phyloP scores from a whole-genome alignment of 2,888 invertebrate species.

The Aromia moschata region DNA sequence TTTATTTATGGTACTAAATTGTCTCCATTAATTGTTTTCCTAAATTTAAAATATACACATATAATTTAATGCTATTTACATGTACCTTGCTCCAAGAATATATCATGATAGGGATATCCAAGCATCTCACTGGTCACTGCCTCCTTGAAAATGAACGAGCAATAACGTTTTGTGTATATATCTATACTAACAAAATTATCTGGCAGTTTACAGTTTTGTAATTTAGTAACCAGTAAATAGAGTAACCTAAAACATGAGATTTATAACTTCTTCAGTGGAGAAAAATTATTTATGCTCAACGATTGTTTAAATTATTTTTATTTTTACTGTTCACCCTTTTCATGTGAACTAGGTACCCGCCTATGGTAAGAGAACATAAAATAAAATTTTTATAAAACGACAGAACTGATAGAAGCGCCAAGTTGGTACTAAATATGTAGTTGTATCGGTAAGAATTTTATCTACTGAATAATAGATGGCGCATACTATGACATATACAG shows the following conservation, averaged over 20 bases:
- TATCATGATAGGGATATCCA: constrained; percentile 50
- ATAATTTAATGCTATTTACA: background rate
- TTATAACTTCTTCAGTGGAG: too few relatives aligned
- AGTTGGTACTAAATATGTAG: too few relatives aligned
- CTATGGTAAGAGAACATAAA: too few relatives aligned
- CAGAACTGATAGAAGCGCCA: too few relatives aligned
- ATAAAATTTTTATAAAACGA: too few relatives aligned
- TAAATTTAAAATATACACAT: background rate
- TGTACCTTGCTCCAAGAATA: constrained; percentile 54
- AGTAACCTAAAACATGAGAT: constrained; percentile 46
- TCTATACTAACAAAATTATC: constrained; percentile 2
- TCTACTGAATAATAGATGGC: too few relatives aligned
- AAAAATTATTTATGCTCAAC: too few relatives aligned
- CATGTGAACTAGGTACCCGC: too few relatives aligned
- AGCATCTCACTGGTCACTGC: constrained; percentile 49
- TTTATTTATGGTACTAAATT: background rate
- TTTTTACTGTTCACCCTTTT: too few relatives aligned
- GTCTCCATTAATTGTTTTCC: background rate
- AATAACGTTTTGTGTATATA: constrained; percentile 39
- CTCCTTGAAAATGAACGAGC: constrained; percentile 52
- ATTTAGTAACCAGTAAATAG: constrained; percentile 47
- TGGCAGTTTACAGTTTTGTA: constrained; percentile 38
- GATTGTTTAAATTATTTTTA: too few relatives aligned
- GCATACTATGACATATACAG: too few relatives aligned
- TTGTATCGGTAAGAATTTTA: too few relatives aligned